A percentile compares a stretch with the other conserved stretches of the same genome.
phyloP scores from a whole-genome alignment of 2,797 vertebrate genomes.

The Poecile montanus region DNA sequence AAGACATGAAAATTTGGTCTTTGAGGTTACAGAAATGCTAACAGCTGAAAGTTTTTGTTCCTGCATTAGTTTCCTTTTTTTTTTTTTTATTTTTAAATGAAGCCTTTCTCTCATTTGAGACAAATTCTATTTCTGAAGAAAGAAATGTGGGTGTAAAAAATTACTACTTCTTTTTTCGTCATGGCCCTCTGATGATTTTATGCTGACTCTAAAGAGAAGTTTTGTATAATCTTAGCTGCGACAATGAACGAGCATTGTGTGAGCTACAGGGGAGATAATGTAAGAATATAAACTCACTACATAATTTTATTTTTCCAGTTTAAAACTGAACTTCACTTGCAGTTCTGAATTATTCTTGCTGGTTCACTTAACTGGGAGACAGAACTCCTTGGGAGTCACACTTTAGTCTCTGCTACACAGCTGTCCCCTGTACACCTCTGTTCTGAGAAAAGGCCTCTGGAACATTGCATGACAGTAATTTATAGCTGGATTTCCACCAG shows the following conservation, averaged over 20 bases:
- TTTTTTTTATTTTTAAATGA: background rate
- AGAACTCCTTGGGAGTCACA: background rate
- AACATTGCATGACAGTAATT: background rate
- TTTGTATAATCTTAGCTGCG: background rate
- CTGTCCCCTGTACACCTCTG: background rate
- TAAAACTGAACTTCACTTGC: background rate
- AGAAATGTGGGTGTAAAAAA: constrained; percentile 8
- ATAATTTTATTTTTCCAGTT: background rate
- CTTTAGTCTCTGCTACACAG: background rate
- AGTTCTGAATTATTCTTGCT: background rate
- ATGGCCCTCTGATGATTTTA: background rate
- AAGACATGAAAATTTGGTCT: constrained; percentile 40
- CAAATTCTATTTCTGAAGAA: constrained; percentile 42
- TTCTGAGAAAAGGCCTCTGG: background rate
- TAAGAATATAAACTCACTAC: background rate
- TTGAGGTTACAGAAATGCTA: constrained; percentile 51
- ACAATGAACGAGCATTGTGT: background rate
- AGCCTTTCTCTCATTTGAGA: constrained; percentile 26
- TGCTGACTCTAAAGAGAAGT: background rate
- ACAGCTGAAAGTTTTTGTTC: constrained; percentile 33
- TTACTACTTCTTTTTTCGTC: background rate
- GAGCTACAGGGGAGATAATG: background rate
- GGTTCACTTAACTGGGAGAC: background rate
- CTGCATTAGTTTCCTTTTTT: background rate
- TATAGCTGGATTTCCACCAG: background rate